Conservation (phyloP, 2,797 vertebrate genomes). For the Typhlichthys subterraneus region DNA sequence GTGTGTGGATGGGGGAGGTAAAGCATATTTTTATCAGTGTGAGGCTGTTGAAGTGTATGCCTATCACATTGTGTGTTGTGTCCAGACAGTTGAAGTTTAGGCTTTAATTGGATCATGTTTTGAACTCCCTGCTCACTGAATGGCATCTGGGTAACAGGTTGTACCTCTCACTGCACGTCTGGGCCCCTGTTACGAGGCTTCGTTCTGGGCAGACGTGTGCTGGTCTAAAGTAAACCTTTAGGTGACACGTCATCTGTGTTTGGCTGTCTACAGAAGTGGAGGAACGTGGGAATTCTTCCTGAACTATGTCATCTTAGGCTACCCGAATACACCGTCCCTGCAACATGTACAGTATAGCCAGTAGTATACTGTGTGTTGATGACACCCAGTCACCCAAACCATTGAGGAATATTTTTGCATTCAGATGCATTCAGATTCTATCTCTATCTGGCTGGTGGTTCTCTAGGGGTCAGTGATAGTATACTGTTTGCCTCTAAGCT, state of each 20-base stretch:
- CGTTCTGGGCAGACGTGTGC: constrained; percentile 77
- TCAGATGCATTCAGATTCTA: constrained; percentile 11
- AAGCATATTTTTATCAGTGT: constrained; percentile 18
- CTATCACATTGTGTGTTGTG: constrained; percentile 61
- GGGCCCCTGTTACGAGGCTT: constrained; percentile 59
- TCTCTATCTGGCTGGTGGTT: constrained; percentile 40
- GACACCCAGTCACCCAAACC: constrained; percentile 6
- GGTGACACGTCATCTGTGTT: constrained; percentile 85
- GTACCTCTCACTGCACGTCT: constrained; percentile 92
- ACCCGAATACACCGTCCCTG: constrained; percentile 23
- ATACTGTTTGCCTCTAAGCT: constrained; percentile 68
- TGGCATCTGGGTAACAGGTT: constrained; percentile 83
- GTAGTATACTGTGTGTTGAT: constrained; percentile 16
- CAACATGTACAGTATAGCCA: constrained; percentile 5
- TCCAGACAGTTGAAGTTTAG: constrained; percentile 72
- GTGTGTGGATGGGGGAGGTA: constrained; percentile 2
- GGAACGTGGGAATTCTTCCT: constrained; percentile 83
- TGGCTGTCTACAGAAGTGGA: constrained; percentile 77
- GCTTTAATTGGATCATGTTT: constrained; percentile 93
- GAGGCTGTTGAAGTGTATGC: constrained; percentile 52
- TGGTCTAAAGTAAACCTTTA: constrained; percentile 90
- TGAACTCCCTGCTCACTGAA: constrained; percentile 90
- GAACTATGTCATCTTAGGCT: constrained; percentile 65
- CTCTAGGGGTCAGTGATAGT: constrained; percentile 58
- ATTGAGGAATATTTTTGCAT: background rate